Percentiles rank a stretch among this genome's conserved stretches.
Conservation (phyloP, 1,140 invertebrate species). For the Portunus trituberculatus region DNA sequence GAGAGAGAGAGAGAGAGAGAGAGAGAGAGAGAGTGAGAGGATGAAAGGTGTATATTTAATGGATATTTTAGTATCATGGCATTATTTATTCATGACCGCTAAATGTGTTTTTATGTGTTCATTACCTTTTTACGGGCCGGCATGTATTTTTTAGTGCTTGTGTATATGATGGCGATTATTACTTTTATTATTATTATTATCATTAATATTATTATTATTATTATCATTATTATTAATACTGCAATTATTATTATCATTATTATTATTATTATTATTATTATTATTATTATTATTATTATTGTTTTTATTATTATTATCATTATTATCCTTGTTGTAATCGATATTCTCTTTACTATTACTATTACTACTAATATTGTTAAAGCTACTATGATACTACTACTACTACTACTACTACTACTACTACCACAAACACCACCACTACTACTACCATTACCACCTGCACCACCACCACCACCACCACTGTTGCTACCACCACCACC, state of each 20-base stretch:
- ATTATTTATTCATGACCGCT: background rate
- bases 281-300: background rate
- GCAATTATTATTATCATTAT: background rate
- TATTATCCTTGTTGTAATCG: too few species aligned
- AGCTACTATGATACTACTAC: too few species aligned
- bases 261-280: background rate
- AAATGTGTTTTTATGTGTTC: background rate
- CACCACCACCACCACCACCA: too few species aligned
- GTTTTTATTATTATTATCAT: too few species aligned
- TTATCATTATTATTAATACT: background rate
- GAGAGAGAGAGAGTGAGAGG: too few species aligned
- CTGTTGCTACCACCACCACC: too few species aligned
- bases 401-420: too few species aligned
- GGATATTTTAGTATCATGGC: background rate
- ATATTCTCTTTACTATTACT: too few species aligned
- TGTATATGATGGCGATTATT: background rate
- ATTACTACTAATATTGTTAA: too few species aligned
- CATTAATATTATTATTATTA: background rate
- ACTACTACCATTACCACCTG: too few species aligned
- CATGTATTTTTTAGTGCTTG: background rate
- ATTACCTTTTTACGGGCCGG: background rate
- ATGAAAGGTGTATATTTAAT: constrained; percentile 2
- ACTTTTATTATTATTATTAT: background rate
- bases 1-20: too few species aligned
- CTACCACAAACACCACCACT: too few species aligned